Conservation (phyloP, 2,113 vertebrate genomes). For the Dipodomys stephensi region DNA sequence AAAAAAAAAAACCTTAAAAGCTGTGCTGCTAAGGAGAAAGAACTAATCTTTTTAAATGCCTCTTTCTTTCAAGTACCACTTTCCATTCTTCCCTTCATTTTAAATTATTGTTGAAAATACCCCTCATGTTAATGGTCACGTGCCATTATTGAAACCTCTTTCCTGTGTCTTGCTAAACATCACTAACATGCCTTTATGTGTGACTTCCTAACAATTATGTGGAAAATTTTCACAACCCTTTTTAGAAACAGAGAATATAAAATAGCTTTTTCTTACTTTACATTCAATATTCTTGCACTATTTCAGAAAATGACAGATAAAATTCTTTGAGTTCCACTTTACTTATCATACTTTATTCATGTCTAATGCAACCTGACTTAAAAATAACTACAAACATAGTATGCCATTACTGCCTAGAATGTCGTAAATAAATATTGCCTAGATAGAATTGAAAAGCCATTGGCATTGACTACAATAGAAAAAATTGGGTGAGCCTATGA, state of each 20-base stretch:
- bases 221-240: background rate
- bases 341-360: background rate
- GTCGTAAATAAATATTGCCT: background rate
- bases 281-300: background rate
- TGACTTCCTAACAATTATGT: constrained; percentile 22
- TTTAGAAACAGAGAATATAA: background rate
- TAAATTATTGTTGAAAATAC: constrained; percentile 55
- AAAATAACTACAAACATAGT: background rate
- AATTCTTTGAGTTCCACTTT: background rate
- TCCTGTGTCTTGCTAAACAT: background rate
- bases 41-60: constrained; percentile 74
- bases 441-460: background rate
- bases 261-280: background rate
- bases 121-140: background rate
- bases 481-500: background rate
- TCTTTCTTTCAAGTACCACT: constrained; percentile 70
- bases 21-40: constrained; percentile 48
- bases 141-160: constrained; percentile 48
- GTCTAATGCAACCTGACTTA: background rate
- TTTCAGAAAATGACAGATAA: constrained; percentile 2
- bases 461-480: background rate
- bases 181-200: background rate
- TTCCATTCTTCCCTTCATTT: constrained; percentile 72
- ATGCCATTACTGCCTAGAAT: background rate
- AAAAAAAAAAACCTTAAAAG: constrained; percentile 74